Evolutionary conservation across 2,888 invertebrate species (phyloP), one percentile per base, ranked within the genome.

Genomic region (Cepaea hortensis): DNA sequence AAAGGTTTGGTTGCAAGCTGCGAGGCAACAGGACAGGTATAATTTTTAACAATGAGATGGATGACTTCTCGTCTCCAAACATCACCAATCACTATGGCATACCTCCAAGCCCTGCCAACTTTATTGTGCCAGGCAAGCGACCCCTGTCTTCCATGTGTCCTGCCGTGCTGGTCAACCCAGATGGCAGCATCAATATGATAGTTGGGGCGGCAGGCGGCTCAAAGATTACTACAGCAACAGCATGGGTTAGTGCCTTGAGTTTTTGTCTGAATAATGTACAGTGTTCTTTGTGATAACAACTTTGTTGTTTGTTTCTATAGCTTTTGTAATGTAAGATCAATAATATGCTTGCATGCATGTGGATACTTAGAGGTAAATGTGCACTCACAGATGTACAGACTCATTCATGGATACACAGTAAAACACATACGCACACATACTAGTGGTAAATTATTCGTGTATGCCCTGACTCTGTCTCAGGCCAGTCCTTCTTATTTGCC

Each of bases 141-240:
- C 98, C 98, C 0, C 95, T 98, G 91, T 98, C 98, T 50, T 98
- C 98, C 0, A 98, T 98, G 98, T 96, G 96, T 88, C 98, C 98
- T 0, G 95, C 96, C 55, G 96, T 99, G 80, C 95, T 98, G 20
- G 94, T 97, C 6, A 96, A 97, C 18, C 94, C 97, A 5, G 96
- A 97, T 90, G 94, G 96, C 20, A 95, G 96, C 85, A 97, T 96
- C 0, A 95, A 95, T 79, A 93, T 97, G 91, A 96, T 97, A 13
- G 48, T 85, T 9, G 98, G 98, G 0, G 98, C 97, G 0, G 97
- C 98, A 3, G 98, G 98, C 3, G 98, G 98, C 55, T 96, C 97
- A 0, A 97, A 97, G 94, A 98, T 98, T 89, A 97, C 97, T 4
- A 97, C 97, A 0, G 96, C 97, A 88, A 96, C 97, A n/a, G 94